Evolutionary conservation across 2,888 invertebrate genomes (phyloP).

Genomic region (Dryococelus australis): DNA sequence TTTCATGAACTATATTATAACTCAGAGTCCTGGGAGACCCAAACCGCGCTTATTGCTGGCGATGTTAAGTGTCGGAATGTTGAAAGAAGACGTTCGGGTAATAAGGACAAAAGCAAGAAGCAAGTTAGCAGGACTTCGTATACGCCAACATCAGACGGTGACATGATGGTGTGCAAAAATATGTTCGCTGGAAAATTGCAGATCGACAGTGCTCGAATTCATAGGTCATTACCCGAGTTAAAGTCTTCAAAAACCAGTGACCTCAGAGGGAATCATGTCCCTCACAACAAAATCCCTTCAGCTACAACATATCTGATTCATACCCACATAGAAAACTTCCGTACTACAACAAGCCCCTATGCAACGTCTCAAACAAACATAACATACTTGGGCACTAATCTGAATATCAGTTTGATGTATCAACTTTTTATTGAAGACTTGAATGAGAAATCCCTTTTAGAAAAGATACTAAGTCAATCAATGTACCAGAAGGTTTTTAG

Average conservation of each 20-base stretch:
- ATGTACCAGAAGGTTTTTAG: constrained; percentile 6
- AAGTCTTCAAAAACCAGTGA: not conserved
- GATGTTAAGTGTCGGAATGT: not conserved
- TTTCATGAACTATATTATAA: not conserved
- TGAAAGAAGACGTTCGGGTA: not conserved
- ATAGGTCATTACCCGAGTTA: not conserved
- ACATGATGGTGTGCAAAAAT: not conserved
- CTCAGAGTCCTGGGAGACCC: not conserved
- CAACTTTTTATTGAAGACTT: not conserved
- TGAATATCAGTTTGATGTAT: not conserved
- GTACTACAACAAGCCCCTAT: not conserved
- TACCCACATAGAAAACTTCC: not conserved
- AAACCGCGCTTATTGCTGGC: not conserved
- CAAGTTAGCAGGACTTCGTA: not conserved
- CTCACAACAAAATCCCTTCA: not conserved
- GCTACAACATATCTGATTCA: not conserved
- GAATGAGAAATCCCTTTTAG: not conserved
- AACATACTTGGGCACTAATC: not conserved
- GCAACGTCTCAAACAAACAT: not conserved
- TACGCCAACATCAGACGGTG: not conserved
- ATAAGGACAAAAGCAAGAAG: not conserved
- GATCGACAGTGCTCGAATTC: constrained; percentile 9
- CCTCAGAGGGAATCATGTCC: not conserved
- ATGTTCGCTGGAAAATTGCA: not conserved
- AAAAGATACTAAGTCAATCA: not conserved